Evolutionary conservation across 2,888 invertebrate genomes (phyloP), one percentile per base, ranked within the genome.

Genomic region (Alsophila aescularia): DNA sequence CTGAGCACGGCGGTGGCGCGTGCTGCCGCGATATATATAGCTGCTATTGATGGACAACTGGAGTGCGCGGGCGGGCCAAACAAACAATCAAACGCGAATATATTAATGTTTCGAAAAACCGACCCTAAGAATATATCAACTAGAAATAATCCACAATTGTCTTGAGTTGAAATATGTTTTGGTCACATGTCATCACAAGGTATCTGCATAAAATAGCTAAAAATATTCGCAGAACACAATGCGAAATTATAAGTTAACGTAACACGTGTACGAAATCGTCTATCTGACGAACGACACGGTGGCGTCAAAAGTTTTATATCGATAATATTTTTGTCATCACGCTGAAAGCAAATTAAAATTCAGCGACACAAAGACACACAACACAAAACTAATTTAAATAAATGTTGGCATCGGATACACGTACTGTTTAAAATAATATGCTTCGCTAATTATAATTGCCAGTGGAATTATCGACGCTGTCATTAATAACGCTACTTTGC

Each of bases 31-130:
- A 10, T 66, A 66, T 62, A 59, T 52, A 41, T 64, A 66, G 60
- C 64, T 31, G 24, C 58, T 64, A 64, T 58, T 75, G 79, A 74
- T 70, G 69, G 74, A 66, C 69, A 66, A 75, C 78, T 71, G 78
- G 77, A 80, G 77, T 79, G 78, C 78, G 78, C 64, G 76, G 81
- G 79, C 79, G 78, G 69, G 71, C 71, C 74, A 82, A 77, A 83
- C 76, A 83, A 84, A 82, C 81, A 76, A 73, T 75, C 72, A 70
- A 72, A 73, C 56, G 51, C 31, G 52, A 41, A 64, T 62, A 47
- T 57, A 59, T 52, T 49, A 32, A 55, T 45, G 45, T 59, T 57
- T 67, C 55, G 32, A 57, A 58, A 64, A 58, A 64, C 56, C 16
- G 27, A 34, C 15, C 14, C 35, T 8, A 7, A 9, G 12, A 18